Evolutionary conservation across 2,113 vertebrate genomes (phyloP).

Genomic region (Hipposideros armiger): DNA sequence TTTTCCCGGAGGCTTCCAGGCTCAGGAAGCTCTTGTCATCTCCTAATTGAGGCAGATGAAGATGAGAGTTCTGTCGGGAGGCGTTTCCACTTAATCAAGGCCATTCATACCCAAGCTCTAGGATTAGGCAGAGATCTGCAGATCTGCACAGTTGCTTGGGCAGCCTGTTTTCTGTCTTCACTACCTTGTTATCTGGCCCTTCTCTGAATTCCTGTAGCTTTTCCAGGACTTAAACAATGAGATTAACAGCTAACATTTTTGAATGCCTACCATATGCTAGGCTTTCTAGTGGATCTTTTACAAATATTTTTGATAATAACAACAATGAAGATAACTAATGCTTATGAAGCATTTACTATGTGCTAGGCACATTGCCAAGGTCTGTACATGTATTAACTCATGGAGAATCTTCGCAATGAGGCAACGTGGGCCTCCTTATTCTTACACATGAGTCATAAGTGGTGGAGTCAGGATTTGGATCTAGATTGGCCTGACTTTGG

Average conservation of each 20-base stretch:
- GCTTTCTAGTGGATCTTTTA: constrained; percentile 72
- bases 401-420: background rate
- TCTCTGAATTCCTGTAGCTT: constrained; percentile 79
- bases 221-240: constrained; percentile 80
- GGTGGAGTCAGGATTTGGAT: constrained; percentile 35
- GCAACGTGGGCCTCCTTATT: background rate
- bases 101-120: constrained; percentile 61
- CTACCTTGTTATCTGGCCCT: constrained; percentile 79
- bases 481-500: background rate
- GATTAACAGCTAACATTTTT: constrained; percentile 80
- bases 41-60: constrained; percentile 77
- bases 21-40: constrained; percentile 78
- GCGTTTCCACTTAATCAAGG: constrained; percentile 78
- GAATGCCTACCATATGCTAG: constrained; percentile 81
- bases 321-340: constrained; percentile 70
- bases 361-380: constrained; percentile 42
- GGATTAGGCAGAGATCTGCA: constrained; percentile 73
- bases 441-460: constrained; percentile 2
- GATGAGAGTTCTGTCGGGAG: constrained; percentile 63
- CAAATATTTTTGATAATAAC: constrained; percentile 73
- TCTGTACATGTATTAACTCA: background rate
- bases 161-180: constrained; percentile 81
- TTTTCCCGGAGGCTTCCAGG: constrained; percentile 43
- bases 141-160: constrained; percentile 69
- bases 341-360: constrained; percentile 73